A percentile compares a stretch with the other conserved stretches of the same genome.
phyloP scores from a whole-genome alignment of 2,797 vertebrate species.

The Nothura maculosa region DNA sequence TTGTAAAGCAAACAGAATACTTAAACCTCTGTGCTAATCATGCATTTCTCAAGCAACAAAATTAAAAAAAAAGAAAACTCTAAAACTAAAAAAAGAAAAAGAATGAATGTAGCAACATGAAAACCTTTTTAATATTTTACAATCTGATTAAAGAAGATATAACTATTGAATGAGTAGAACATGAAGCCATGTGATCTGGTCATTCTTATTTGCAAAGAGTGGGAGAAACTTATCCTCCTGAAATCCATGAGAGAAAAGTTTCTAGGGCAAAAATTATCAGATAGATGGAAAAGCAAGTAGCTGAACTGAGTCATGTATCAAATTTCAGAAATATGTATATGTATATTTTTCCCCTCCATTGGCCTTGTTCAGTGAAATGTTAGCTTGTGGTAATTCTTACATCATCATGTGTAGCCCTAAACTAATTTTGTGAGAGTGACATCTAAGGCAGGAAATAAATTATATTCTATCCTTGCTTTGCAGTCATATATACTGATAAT shows the following conservation, averaged over 20 bases:
- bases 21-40: neutral
- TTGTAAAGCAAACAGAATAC: constrained; percentile 21
- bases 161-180: neutral
- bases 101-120: neutral
- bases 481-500: neutral
- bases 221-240: neutral
- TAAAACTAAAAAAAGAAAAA: accelerated
- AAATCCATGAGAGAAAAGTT: neutral
- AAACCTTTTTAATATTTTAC: neutral
- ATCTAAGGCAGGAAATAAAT: neutral
- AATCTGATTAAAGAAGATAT: neutral
- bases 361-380: neutral
- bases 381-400: neutral
- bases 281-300: neutral
- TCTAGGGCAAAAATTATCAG: accelerated
- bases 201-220: neutral
- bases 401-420: neutral
- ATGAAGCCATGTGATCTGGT: neutral
- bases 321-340: neutral
- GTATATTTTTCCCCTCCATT: neutral
- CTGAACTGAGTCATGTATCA: neutral
- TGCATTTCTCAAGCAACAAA: neutral
- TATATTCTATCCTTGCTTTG: neutral
- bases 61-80: neutral
- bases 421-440: neutral